phyloP scores from a whole-genome alignment of 2,888 invertebrate species.

The Osmoderma eremita region DNA sequence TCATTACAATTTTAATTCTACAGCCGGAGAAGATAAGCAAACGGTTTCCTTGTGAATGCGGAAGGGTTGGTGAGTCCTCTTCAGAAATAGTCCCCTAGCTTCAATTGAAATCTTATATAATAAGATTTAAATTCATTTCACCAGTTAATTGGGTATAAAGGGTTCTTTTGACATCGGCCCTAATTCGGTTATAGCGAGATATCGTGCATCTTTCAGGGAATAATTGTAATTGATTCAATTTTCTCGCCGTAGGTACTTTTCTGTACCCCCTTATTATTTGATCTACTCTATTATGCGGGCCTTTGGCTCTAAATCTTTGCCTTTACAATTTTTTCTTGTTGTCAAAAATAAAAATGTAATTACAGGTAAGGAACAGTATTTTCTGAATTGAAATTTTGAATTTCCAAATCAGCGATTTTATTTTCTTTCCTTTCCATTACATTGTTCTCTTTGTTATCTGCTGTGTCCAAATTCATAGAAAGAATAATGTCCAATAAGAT shows the following conservation, averaged over 20 bases:
- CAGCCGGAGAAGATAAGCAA: neutral
- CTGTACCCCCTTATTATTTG: conserved; percentile 13
- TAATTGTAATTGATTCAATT: conserved; percentile 38
- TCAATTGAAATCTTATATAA: conserved; percentile 46
- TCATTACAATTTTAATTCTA: no score
- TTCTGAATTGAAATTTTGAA: no score
- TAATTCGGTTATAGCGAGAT: conserved; percentile 41
- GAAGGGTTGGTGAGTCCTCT: neutral
- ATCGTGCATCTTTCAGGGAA: conserved; percentile 33
- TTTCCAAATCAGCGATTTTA: neutral
- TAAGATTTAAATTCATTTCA: conserved; percentile 47
- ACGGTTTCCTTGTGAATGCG: conserved; percentile 22
- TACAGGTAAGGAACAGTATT: no score
- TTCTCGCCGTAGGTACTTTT: conserved; percentile 19
- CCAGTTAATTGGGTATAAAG: conserved; percentile 47
- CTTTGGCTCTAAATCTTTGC: no score
- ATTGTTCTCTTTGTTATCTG: neutral
- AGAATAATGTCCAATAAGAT: neutral
- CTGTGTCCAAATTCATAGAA: no score
- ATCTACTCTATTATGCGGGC: conserved; percentile 15
- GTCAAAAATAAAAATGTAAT: no score
- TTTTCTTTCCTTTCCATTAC: neutral
- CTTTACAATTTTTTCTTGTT: no score
- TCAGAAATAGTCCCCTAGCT: neutral
- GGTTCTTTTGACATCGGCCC: conserved; percentile 44